Evolutionary conservation across 2,797 vertebrate genomes (phyloP), one percentile per base, ranked within the genome.

Genomic region (Alfaro cultratus): DNA sequence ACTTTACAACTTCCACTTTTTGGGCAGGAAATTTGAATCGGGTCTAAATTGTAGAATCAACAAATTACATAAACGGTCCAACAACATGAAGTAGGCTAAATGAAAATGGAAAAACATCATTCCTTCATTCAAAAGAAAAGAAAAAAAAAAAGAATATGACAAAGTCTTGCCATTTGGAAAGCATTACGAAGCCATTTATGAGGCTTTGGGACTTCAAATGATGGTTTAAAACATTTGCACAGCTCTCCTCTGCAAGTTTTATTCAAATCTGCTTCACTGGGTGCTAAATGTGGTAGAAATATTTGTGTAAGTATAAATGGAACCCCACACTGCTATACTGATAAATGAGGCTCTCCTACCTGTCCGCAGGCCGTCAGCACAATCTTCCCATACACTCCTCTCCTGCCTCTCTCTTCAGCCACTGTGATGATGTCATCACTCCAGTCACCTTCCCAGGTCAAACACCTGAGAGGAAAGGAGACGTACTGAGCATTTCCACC

Each of bases 381-480:
- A 79, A 98, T 95, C 91, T 97, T 97, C 70, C 95, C 96, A 83
- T 94, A 95, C 45, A 95, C 93, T 77, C 97, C 96, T 84, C 85
- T 96, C 75, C 96, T 85, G 83, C 93, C 89, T 78, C 94, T 93
- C 84, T 94, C 94, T 81, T 94, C 91, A 0, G 96, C 96, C 73
- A 93, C 95, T 74, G 92, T 79, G 60, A 95, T 83, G 46, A 97
- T 41, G 83, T 97, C 96, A 15, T 88, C 0, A 39, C 88, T 95
- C 97, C 97, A 98, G 46, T 94, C 93, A 16, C 94, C 96, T 88
- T 98, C 96, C 97, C 97, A 98, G 47, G 95, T 95, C 70, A 98
- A 91, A 57, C 95, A 97, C 92, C 97, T 98, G 93, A 41, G 83
- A 51, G 16, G 21, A 83, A 85, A 9, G 26, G 9, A 77, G 7